Conservation (phyloP, 2,888 invertebrate genomes). For the Molanna angustata region DNA sequence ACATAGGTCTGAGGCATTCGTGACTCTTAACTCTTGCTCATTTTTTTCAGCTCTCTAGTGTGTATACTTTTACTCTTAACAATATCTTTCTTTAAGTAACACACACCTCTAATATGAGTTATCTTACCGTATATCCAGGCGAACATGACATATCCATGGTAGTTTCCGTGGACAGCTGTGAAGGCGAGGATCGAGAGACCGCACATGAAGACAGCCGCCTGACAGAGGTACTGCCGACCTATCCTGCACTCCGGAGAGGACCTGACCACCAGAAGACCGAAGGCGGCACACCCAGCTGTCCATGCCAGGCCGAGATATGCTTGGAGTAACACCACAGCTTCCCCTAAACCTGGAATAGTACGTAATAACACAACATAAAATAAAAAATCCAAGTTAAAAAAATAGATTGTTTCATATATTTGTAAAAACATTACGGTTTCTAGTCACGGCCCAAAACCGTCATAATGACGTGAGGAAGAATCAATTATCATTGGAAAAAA, state of each 20-base stretch:
- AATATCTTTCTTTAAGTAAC: too few species aligned
- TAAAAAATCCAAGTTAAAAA: not conserved
- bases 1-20: too few species aligned
- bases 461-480: too few species aligned
- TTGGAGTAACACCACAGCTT: conserved; percentile 64
- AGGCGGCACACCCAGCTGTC: conserved; percentile 77
- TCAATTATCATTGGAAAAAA: too few species aligned
- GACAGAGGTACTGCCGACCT: conserved; percentile 80
- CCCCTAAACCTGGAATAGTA: conserved; percentile 50
- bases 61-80: too few species aligned
- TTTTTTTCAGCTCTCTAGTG: too few species aligned
- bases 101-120: too few species aligned
- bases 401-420: too few species aligned
- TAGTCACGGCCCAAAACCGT: too few species aligned
- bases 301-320: conserved; percentile 79
- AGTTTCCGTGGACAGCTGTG: conserved; percentile 72
- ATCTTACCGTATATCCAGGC: conserved; percentile 78
- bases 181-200: conserved; percentile 74
- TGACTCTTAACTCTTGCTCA: too few species aligned
- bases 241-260: conserved; percentile 79
- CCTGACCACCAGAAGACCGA: conserved; percentile 78
- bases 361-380: not conserved
- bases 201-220: conserved; percentile 76
- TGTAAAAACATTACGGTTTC: too few species aligned
- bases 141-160: conserved; percentile 75